Evolutionary conservation across 1,140 invertebrate species (phyloP).

Genomic region (Ephestia elutella): DNA sequence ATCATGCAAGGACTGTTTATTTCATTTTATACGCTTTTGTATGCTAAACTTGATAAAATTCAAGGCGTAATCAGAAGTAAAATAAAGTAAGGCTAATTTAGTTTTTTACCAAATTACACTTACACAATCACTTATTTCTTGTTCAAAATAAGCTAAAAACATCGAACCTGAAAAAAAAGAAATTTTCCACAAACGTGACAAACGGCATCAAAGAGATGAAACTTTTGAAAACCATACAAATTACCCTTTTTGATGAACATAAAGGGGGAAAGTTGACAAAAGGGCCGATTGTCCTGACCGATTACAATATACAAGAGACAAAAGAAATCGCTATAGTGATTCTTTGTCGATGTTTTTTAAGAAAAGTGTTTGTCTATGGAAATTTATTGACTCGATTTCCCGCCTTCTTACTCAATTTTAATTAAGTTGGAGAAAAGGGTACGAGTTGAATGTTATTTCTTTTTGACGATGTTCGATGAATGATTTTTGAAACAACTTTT

Average conservation of each 20-base stretch:
- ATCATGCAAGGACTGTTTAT: too few species aligned
- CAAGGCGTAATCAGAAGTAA: too few species aligned
- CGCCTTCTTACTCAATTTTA: slow-evolving; percentile 47
- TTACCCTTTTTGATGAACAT: slow-evolving; percentile 7
- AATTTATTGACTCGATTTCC: slow-evolving; percentile 19
- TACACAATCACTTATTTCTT: too few species aligned
- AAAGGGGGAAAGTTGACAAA: slow-evolving; percentile 9
- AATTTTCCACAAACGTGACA: not conserved
- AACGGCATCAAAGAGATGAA: not conserved
- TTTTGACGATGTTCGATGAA: slow-evolving; percentile 65
- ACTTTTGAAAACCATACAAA: slow-evolving; percentile 11
- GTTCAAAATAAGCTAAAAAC: too few species aligned
- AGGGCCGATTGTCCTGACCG: slow-evolving; percentile 4
- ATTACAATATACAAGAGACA: slow-evolving; percentile 5
- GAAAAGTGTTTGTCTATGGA: slow-evolving; percentile 6
- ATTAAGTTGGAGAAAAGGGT: slow-evolving; percentile 55
- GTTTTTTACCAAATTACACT: too few species aligned
- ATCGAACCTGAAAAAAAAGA: too few species aligned
- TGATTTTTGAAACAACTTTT: slow-evolving; percentile 53
- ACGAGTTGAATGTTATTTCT: slow-evolving; percentile 45
- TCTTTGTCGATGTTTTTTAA: slow-evolving; percentile 10
- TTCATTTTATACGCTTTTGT: too few species aligned
- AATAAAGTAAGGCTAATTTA: too few species aligned
- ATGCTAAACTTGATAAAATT: too few species aligned
- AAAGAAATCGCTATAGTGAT: slow-evolving; percentile 6